Percentiles rank a stretch among this genome's conserved stretches.
These are phyloP conservation scores for Drosophila novamexicana DNA, from an alignment of 1,140 invertebrate species.

Conservation along the genomic window DNA sequence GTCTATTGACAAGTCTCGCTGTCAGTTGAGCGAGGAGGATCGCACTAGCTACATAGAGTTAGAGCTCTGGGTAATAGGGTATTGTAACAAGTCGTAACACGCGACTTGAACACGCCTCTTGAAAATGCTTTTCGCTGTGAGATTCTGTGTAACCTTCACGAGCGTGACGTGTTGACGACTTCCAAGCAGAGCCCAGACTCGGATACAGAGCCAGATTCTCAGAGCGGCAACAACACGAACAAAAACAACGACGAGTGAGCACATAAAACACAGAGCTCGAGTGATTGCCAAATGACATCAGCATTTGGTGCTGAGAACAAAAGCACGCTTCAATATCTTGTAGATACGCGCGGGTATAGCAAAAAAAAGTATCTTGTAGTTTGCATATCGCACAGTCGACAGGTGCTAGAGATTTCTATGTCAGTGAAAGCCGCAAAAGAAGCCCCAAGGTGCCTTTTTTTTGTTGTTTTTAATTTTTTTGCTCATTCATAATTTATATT, in stretches of 20 bases:
- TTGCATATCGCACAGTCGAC: conserved; percentile 31
- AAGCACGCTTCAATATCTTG: conserved; percentile 38
- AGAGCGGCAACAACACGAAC: conserved; percentile 2
- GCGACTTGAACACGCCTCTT: conserved; percentile 54
- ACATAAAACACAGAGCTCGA: conserved; percentile 48
- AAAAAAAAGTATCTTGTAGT: conserved; percentile 31
- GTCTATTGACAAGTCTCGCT: conserved; percentile 34
- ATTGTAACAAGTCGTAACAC: conserved; percentile 31
- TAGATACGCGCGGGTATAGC: conserved; percentile 15
- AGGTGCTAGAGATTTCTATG: conserved; percentile 23
- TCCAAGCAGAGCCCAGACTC: conserved; percentile 37
- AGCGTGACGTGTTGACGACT: conserved; percentile 59
- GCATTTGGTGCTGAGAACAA: conserved; percentile 55
- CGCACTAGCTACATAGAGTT: not conserved
- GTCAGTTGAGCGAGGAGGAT: conserved; percentile 9
- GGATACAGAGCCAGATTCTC: conserved; percentile 10
- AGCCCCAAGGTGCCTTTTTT: conserved; percentile 11
- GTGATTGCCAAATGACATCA: conserved; percentile 76
- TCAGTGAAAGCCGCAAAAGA: conserved; percentile 36
- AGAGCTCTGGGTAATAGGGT: conserved; percentile 9
- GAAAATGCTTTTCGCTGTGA: conserved; percentile 42
- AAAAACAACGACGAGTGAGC: conserved; percentile 7
- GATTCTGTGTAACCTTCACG: conserved; percentile 67
- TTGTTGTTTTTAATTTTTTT: not conserved
- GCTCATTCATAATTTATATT: conserved; percentile 16